phyloP scores from a whole-genome alignment of 2,888 invertebrate genomes.

The Diplolepis rosae region DNA sequence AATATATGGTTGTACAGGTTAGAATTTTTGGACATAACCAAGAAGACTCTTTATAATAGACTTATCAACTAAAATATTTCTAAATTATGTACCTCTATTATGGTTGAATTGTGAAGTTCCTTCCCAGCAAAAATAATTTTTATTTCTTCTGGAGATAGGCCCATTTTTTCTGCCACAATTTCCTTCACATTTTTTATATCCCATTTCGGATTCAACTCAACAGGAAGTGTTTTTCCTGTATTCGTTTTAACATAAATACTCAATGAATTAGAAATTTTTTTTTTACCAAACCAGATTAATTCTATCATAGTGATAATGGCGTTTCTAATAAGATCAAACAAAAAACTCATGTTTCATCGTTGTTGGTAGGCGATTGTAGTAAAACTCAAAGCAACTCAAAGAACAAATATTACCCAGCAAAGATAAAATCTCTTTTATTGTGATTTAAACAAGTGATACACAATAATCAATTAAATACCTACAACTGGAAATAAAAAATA shows the following conservation, averaged over 20 bases:
- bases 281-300: slow-evolving; percentile 78
- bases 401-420: neutral
- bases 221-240: slow-evolving; percentile 79
- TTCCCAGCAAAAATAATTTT: slow-evolving; percentile 88
- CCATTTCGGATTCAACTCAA: slow-evolving; percentile 84
- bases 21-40: neutral
- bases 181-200: slow-evolving; percentile 84
- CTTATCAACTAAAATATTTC: neutral
- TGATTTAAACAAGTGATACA: neutral
- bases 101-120: slow-evolving; percentile 82
- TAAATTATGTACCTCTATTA: slow-evolving; percentile 77
- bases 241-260: slow-evolving; percentile 83
- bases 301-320: slow-evolving; percentile 79
- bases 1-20: neutral
- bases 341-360: slow-evolving; percentile 75
- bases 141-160: slow-evolving; percentile 80
- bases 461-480: neutral
- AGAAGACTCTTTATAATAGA: neutral
- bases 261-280: slow-evolving; percentile 77
- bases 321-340: slow-evolving; percentile 76
- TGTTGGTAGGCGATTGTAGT: too few relatives aligned
- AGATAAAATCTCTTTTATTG: neutral
- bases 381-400: too few relatives aligned
- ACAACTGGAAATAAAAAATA: neutral
- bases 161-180: slow-evolving; percentile 81